phyloP scores from a whole-genome alignment of 2,113 vertebrate species.

The Formicarius rufipectus region DNA sequence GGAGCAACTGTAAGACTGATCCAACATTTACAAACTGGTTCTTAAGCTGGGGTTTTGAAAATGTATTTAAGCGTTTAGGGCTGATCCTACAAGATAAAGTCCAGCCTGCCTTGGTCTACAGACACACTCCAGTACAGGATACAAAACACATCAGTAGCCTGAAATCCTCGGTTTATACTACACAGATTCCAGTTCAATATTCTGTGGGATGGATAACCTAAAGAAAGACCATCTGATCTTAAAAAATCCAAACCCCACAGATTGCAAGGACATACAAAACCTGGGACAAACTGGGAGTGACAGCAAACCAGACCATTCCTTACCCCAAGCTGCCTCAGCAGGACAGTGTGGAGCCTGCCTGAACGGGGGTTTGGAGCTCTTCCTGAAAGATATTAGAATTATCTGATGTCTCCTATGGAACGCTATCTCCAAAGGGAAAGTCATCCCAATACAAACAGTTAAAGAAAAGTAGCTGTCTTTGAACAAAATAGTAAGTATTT shows the following conservation, averaged over 20 bases:
- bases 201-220: not conserved
- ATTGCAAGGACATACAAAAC: not conserved
- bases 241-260: not conserved
- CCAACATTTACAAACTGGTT: not conserved
- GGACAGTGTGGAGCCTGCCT: not conserved
- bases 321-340: accelerated
- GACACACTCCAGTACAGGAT: not conserved
- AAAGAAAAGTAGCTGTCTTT: not conserved
- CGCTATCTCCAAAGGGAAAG: not conserved
- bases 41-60: not conserved
- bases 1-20: not conserved
- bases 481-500: not conserved
- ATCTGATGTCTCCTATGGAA: not conserved
- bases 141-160: not conserved
- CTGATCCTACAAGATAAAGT: not conserved
- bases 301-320: not conserved
- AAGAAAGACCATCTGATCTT: not conserved
- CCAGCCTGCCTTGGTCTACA: not conserved
- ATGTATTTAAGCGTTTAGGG: not conserved
- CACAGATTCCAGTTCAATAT: not conserved
- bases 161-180: not conserved
- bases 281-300: not conserved
- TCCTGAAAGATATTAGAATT: not conserved
- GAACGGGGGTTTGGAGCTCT: not conserved
- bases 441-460: not conserved